Base-by-base conservation (phyloP, 2,888 invertebrate species). In the Netelia inedita region DNA sequence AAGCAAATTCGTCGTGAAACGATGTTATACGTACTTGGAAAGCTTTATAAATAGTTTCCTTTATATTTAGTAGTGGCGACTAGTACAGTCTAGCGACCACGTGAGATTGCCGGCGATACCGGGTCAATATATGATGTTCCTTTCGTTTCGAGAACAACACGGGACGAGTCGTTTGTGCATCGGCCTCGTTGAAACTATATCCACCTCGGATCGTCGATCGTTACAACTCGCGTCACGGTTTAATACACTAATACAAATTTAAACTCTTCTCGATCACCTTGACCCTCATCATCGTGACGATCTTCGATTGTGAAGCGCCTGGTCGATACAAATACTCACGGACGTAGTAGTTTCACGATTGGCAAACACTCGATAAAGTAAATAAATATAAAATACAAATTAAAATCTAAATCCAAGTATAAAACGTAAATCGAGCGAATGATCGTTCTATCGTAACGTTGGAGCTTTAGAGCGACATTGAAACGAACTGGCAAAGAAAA, bases 1-100 rank as follows among this genome's bases (percentile, higher is more conserved):
- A 71, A 41, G 35, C 50, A 66, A 10, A 76, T 66, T 41, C 23
- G 16, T 9, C 5, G 57, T 53, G 46, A 61, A 57, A 43, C 5
- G 23, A 16, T 28, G 35, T 66, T 61, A 55, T 78, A 81, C 85
- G 66, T 69, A 83, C 80, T 69, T 74, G 46, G 65, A 76, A 81
- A 65, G 57, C 81, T 88, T 87, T 89, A 90, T 89, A 88, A 91
- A 91, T 89, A 90, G 88, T 84, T 71, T 72, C 46, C 72, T 82
- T 85, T 90, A 88, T 90, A 89, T 88, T 90, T 91, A 91, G 88
- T 79, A 82, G 78, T 28, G 57, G 43, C 28, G n/a, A 21, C 43
- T 19, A 21, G 57, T 16, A 14, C 46, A 10, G 63, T 16, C 6
- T 19, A 19, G 43, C 68, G 46, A 50, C 57, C 72, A 82, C 74